Base-by-base conservation (phyloP, 2,888 invertebrate genomes). In the Rhimphoctona megacephalus region DNA sequence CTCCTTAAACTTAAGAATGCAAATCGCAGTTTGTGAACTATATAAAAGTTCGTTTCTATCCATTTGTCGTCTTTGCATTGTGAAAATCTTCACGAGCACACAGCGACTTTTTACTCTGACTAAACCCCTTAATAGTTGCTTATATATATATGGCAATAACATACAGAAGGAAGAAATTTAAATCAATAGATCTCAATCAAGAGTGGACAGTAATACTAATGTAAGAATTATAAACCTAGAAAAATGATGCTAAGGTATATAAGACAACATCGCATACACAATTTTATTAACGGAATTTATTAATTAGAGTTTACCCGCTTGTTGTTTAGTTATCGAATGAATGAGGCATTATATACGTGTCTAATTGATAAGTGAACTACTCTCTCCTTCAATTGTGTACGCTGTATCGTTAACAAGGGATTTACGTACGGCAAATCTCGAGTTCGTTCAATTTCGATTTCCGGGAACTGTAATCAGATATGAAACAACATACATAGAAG, bases 341-440 rank as follows among this genome's bases (percentile, higher is more conserved):
- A 30, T 30, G 30, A 17, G 6, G 4, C 61, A 7, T 61, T n/a
- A 30, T 61, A 17, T 30, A 5, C 61, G 7, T 30, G 30, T 30
- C 30, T 30, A 61, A 61, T 61, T 57, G 17, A 61, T 61, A 17
- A 9, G 36, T 39, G 66, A 72, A 33, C 70, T 52, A 46, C 52
- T 52, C 70, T 49, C 49, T 72, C 49, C 49, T 72, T 30, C 30
- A 49, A 70, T 49, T 70, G 19, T 30, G 39, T n/a, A 66, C 39
- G 30, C 7, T 30, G 61, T 30, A 61, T 61, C 30, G 30, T 61
- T 61, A 61, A 61, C 30, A 61, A 61, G 30, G 17, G 61, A 30
- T 66, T 66, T 39, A 36, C 39, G 36, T 36, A n/a, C n/a, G 17
- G 30, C n/a, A 9, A 39, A 39, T 66, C 11, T 4, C 33, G 22